phyloP scores from a whole-genome alignment of 2,113 vertebrate species.

The Drymodes brunneopygia region DNA sequence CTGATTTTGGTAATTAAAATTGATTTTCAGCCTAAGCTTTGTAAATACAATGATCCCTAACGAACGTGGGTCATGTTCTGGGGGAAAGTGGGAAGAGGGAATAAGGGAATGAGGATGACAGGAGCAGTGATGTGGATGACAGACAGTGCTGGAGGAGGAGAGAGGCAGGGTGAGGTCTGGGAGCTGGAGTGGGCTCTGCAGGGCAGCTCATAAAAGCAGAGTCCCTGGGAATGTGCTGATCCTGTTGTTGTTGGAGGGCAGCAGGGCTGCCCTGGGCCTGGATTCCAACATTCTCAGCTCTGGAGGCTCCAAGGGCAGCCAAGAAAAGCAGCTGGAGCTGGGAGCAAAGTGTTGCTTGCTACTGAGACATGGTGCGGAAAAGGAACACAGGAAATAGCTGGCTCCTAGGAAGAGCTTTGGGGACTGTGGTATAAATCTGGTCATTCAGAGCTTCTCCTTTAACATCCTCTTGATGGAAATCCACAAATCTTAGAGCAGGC shows the following conservation, averaged over 20 bases:
- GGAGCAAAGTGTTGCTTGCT: not conserved
- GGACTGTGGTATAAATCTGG: accelerated
- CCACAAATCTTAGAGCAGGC: not conserved
- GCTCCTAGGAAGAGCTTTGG: not conserved
- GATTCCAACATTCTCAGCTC: not conserved
- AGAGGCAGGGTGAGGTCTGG: not conserved
- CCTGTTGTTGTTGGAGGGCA: not conserved
- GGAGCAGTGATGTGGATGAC: not conserved
- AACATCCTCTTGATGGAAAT: not conserved
- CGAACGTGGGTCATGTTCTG: slow-evolving; percentile 41
- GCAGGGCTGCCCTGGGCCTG: accelerated
- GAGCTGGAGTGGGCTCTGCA: not conserved
- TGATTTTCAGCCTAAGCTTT: slow-evolving; percentile 71
- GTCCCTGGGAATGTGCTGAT: not conserved
- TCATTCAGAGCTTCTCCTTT: not conserved
- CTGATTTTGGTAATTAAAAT: slow-evolving; percentile 78
- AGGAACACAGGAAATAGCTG: not conserved
- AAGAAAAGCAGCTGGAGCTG: slow-evolving; percentile 1
- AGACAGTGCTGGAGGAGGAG: not conserved
- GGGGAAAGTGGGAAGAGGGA: not conserved
- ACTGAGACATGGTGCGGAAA: not conserved
- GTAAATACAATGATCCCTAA: slow-evolving; percentile 50
- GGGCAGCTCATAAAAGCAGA: not conserved
- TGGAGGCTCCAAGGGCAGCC: not conserved
- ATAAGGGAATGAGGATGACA: not conserved